Base-by-base conservation (phyloP, 2,113 vertebrate species). In the Chauna torquata region DNA sequence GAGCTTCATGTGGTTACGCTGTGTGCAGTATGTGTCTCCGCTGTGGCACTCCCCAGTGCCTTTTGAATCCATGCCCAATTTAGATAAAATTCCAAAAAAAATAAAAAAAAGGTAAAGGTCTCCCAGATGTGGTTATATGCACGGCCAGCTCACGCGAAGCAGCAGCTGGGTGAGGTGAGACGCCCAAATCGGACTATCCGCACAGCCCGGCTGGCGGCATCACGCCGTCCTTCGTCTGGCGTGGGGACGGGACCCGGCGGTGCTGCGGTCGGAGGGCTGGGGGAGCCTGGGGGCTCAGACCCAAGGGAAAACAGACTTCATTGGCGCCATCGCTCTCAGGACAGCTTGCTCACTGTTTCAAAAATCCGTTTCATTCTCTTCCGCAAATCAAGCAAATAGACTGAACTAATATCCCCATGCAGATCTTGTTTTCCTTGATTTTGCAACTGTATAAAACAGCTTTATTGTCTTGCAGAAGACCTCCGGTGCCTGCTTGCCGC, bases 281-380 rank as follows among this genome's bases (percentile, higher is more conserved):
- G 52, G 64, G 54, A 55, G 50, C 12, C 1, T 11, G 30, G 20
- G 30, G 30, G 10, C 16, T 88, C 23, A 28, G 11, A 55, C 90
- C 70, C 5, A 3, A 3, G 13, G 38, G 57, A 64, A 45, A 78
- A 7, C 9, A 74, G 30, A 10, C 4, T 30, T 16, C 10, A 10
- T 17, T 44, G 8, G 8, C 76, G 52, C 82, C 47, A 36, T 40
- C 12, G 5, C 34, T 92, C 9, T 7, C 17, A 52, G 62, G 44
- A 40, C 54, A 88, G 18, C 4, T 82, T 24, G 12, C 38, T 90
- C 10, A 18, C 87, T 66, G 4, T 58, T 47, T 65, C 57, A 92
- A 76, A 95, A 81, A 77, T 58, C 79, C 57, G n/a, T 94, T 96
- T 96, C 22, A 40, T 94, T 94, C 75, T 94, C 83, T 90, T 92